A percentile compares a stretch with the other conserved stretches of the same genome.
These are phyloP conservation scores for Caenorhabditis sulstoni DNA, from an alignment of 2,888 invertebrate species.

Conservation along the genomic window DNA sequence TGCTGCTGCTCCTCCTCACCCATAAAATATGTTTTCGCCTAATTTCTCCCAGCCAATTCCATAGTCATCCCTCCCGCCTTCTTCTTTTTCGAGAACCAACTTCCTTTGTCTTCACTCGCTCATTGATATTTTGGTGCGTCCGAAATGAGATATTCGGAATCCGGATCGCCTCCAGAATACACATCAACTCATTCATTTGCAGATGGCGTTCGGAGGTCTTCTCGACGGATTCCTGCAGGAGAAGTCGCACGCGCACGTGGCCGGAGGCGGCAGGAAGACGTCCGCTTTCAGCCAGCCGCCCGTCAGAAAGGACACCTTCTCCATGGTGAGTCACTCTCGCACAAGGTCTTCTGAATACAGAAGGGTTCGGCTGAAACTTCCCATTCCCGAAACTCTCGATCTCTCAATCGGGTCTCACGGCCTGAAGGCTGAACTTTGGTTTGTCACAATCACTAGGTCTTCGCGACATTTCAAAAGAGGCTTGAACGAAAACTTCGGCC, in stretches of 20 bases:
- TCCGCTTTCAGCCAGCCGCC: constrained; percentile 46
- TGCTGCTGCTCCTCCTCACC: constrained; percentile 8
- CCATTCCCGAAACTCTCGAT: too few species aligned
- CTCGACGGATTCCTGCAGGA: constrained; percentile 62
- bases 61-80: constrained; percentile 34
- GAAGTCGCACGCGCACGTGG: constrained; percentile 48
- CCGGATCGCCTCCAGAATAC: too few species aligned
- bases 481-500: too few species aligned
- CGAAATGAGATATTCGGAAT: constrained; percentile 18
- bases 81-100: constrained; percentile 3
- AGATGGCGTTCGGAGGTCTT: constrained; percentile 64
- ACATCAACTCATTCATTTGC: constrained; percentile 2
- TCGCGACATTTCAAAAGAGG: too few species aligned
- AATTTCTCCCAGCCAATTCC: constrained; percentile 44
- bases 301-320: constrained; percentile 44
- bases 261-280: constrained; percentile 43
- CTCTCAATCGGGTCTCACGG: too few species aligned
- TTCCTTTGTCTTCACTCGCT: constrained; percentile 5
- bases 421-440: too few species aligned
- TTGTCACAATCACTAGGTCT: too few species aligned
- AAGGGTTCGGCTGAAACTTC: too few species aligned
- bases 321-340: constrained; percentile 29
- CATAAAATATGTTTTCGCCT: constrained; percentile 53
- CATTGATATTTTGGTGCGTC: constrained; percentile 28
- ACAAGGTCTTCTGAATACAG: too few species aligned